Conservation (phyloP, 1,140 invertebrate species). For the Olivierus martensii region DNA sequence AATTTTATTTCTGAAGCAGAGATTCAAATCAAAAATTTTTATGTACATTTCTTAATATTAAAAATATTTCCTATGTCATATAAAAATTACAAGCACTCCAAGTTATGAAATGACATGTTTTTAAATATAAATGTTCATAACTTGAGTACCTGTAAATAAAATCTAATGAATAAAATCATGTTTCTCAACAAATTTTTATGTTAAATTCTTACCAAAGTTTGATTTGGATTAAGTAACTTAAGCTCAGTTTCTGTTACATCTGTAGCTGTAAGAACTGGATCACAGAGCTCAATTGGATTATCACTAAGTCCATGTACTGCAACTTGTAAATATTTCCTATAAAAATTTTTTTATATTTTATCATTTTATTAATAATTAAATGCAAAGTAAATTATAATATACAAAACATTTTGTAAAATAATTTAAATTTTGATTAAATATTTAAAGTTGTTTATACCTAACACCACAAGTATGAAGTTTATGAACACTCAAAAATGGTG, state of each 20-base stretch:
- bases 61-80: no score
- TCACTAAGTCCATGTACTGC: constrained; percentile 47
- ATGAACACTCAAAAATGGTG: constrained; percentile 61
- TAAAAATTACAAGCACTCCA: no score
- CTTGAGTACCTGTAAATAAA: no score
- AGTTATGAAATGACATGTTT: no score
- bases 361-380: neutral
- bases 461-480: constrained; percentile 65
- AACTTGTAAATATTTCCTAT: constrained; percentile 24
- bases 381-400: constrained; percentile 41
- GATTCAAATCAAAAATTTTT: no score
- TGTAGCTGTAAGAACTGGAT: constrained; percentile 39
- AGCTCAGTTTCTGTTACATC: constrained; percentile 19
- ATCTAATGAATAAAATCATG: no score
- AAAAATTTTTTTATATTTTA: neutral
- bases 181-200: no score
- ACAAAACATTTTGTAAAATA: constrained; percentile 32
- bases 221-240: neutral
- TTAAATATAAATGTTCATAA: no score
- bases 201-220: neutral
- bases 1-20: no score
- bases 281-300: constrained; percentile 39
- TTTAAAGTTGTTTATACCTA: constrained; percentile 42
- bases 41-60: no score
- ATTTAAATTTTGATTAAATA: neutral